Evolutionary conservation across 1,140 invertebrate species (phyloP).

Genomic region (Heliconius melpomene): DNA sequence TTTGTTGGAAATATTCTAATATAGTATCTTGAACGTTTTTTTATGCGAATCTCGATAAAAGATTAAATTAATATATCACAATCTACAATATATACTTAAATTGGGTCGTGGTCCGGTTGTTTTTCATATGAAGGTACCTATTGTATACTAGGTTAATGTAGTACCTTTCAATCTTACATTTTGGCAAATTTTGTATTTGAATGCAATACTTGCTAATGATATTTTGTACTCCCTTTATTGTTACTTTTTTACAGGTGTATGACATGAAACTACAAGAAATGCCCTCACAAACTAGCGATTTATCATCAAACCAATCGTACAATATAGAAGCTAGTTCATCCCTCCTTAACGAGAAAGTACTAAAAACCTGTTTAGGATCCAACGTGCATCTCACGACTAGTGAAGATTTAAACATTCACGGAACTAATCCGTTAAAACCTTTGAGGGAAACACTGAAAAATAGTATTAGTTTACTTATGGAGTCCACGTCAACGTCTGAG

Average conservation of each 20-base stretch:
- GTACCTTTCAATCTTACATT: too few relatives aligned
- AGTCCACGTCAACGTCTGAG: constrained; percentile 55
- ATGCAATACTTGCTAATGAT: too few relatives aligned
- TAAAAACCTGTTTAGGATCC: constrained; percentile 64
- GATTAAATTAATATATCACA: not conserved
- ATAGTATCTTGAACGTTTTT: not conserved
- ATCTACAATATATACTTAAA: too few relatives aligned
- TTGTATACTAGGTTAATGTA: too few relatives aligned
- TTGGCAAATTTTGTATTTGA: too few relatives aligned
- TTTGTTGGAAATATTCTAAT: not conserved
- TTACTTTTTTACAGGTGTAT: constrained; percentile 50
- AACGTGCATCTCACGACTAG: constrained; percentile 66
- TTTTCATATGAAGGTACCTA: too few relatives aligned
- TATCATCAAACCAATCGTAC: constrained; percentile 38
- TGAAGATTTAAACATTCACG: constrained; percentile 64
- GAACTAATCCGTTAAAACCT: constrained; percentile 60
- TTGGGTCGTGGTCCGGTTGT: too few relatives aligned
- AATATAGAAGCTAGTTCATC: constrained; percentile 46
- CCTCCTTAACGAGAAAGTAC: constrained; percentile 56
- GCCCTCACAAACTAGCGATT: constrained; percentile 57
- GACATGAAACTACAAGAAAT: constrained; percentile 70
- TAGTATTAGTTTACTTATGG: constrained; percentile 72
- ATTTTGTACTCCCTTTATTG: too few relatives aligned
- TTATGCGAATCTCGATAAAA: not conserved
- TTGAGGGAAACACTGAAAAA: constrained; percentile 69